Conservation (phyloP, 2,113 vertebrate species). For the Carassius gibelio region DNA sequence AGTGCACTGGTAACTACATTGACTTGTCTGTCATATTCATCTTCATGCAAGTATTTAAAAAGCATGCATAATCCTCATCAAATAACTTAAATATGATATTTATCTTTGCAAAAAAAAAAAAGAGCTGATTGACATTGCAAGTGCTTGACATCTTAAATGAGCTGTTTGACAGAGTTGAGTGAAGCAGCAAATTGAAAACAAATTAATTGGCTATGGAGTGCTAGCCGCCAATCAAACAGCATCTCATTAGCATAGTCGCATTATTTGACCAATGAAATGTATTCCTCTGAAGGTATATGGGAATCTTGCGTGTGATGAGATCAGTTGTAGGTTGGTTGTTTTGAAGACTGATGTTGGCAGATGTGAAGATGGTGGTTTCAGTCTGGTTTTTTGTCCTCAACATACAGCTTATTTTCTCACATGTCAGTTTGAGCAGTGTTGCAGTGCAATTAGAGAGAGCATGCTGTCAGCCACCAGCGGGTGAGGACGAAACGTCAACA, state of each 20-base stretch:
- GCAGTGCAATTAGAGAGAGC: background rate
- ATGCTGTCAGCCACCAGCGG: constrained; percentile 14
- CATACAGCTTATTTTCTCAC: constrained; percentile 15
- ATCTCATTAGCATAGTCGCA: background rate
- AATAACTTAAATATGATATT: background rate
- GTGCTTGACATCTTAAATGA: background rate
- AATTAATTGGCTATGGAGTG: background rate
- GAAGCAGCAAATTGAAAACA: background rate
- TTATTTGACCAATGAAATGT: background rate
- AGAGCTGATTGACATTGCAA: background rate
- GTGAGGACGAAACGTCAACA: background rate
- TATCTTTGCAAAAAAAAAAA: background rate
- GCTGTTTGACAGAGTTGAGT: background rate
- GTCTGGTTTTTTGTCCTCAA: background rate
- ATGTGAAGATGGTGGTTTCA: background rate
- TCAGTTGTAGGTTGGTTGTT: background rate
- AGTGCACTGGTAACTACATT: no score
- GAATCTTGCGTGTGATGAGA: background rate
- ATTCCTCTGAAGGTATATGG: background rate
- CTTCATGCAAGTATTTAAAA: no score
- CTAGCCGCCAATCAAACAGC: background rate
- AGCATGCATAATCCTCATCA: background rate
- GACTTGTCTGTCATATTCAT: background rate
- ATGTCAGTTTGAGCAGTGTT: constrained; percentile 25
- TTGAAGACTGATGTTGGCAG: background rate